phyloP scores from a whole-genome alignment of 2,888 invertebrate genomes.

The Limnephilus lunatus region DNA sequence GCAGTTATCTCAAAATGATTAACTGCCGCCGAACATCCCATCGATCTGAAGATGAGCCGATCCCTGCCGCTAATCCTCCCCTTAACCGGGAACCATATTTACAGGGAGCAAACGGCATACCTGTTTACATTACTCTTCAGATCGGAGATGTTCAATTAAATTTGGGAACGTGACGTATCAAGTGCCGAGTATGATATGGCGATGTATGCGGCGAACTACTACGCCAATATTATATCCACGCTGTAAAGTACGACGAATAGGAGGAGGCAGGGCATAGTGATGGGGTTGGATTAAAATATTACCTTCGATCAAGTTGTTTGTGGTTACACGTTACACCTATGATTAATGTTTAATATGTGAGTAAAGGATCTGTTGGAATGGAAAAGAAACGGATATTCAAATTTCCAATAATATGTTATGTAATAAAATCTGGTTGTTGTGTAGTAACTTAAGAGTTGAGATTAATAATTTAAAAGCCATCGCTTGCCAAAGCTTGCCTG shows the following conservation, averaged over 20 bases:
- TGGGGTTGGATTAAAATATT: neutral
- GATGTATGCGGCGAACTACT: neutral
- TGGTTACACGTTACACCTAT: neutral
- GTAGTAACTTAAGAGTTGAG: too few relatives aligned
- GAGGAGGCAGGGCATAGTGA: neutral
- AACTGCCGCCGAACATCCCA: conserved; percentile 16
- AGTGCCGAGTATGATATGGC: neutral
- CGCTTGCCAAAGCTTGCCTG: too few relatives aligned
- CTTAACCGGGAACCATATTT: conserved; percentile 42
- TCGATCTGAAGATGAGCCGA: conserved; percentile 3
- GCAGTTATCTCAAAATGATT: conserved; percentile 28
- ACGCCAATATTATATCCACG: neutral
- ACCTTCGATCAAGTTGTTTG: neutral
- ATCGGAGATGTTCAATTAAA: conserved; percentile 53
- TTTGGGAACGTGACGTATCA: conserved; percentile 26
- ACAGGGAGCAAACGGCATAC: conserved; percentile 43
- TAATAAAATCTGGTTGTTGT: neutral
- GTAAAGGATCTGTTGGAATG: too few relatives aligned
- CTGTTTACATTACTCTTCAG: conserved; percentile 55
- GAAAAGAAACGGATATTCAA: neutral
- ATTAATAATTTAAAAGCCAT: too few relatives aligned
- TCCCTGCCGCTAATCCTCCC: conserved; percentile 1
- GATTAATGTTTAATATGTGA: neutral
- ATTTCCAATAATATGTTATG: neutral
- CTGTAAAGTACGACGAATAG: neutral